Conservation (phyloP, 2,113 vertebrate species). For the Procavia capensis region DNA sequence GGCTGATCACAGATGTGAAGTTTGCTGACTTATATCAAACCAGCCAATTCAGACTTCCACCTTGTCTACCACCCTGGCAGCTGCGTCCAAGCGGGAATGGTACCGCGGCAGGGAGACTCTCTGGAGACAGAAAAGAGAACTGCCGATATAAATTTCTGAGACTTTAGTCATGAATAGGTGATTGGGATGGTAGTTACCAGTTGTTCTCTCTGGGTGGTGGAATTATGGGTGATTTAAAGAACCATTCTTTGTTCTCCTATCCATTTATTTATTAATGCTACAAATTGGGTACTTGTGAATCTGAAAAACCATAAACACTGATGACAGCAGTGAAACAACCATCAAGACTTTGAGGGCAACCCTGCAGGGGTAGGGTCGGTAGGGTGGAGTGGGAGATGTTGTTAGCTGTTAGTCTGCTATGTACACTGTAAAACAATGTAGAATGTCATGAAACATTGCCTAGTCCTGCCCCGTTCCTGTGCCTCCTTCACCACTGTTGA, state of each 20-base stretch:
- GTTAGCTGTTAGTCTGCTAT: background rate
- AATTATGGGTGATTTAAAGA: background rate
- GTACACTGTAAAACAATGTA: background rate
- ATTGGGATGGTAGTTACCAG: background rate
- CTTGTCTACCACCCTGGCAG: background rate
- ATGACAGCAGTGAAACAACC: slow-evolving; percentile 2
- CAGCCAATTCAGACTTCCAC: background rate
- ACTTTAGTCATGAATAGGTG: background rate
- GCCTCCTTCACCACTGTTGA: background rate
- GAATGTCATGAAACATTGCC: background rate
- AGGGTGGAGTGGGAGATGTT: background rate
- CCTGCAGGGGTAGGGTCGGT: rapidly evolving
- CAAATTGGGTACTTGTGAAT: slow-evolving; percentile 33
- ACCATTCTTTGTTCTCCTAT: background rate
- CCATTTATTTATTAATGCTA: slow-evolving; percentile 48
- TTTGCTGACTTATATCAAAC: background rate
- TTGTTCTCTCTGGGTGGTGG: background rate
- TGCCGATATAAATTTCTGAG: background rate
- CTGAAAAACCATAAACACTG: slow-evolving; percentile 32
- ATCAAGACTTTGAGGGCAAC: background rate
- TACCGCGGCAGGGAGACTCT: background rate
- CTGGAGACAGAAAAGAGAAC: background rate
- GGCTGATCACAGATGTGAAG: background rate
- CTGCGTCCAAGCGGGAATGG: background rate
- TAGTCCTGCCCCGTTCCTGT: background rate